A percentile compares a stretch with the other conserved stretches of the same genome.
Evolutionary conservation across 2,113 vertebrate species (phyloP).

Genomic region (Sturnira hondurensis): DNA sequence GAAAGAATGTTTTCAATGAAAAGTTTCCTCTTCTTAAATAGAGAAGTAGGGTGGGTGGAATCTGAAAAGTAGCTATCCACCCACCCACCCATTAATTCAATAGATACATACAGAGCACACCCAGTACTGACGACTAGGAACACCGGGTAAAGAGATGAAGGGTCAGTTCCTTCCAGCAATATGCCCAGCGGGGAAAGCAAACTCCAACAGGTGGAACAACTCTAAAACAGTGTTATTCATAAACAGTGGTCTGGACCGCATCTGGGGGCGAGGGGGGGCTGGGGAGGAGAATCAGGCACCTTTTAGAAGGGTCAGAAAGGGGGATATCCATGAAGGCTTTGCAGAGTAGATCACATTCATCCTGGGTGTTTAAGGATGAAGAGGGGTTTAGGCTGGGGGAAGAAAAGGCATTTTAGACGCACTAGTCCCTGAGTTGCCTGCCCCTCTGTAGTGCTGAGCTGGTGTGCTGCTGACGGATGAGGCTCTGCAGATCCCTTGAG

Average conservation of each 20-base stretch:
- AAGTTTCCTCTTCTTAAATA: conserved; percentile 1
- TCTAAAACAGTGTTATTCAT: background rate
- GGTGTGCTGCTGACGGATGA: background rate
- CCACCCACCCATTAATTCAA: background rate
- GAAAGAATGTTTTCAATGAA: conserved; percentile 1
- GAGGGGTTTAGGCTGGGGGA: background rate
- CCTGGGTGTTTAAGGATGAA: background rate
- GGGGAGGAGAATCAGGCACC: background rate
- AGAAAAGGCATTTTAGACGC: background rate
- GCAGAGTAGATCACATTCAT: background rate
- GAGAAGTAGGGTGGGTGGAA: background rate
- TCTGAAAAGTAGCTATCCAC: background rate
- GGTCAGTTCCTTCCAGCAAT: background rate
- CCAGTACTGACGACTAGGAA: background rate
- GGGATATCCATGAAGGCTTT: background rate
- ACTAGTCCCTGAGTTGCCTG: background rate
- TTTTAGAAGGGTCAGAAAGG: background rate
- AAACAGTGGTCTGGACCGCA: background rate
- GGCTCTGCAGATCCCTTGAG: background rate
- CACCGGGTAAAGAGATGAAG: background rate
- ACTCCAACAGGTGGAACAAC: background rate
- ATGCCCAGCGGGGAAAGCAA: background rate
- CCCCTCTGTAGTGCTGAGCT: background rate
- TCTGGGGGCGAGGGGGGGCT: background rate
- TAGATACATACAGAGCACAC: background rate